Conservation (phyloP, 2,888 invertebrate species). For the Protodeltote pygarga region DNA sequence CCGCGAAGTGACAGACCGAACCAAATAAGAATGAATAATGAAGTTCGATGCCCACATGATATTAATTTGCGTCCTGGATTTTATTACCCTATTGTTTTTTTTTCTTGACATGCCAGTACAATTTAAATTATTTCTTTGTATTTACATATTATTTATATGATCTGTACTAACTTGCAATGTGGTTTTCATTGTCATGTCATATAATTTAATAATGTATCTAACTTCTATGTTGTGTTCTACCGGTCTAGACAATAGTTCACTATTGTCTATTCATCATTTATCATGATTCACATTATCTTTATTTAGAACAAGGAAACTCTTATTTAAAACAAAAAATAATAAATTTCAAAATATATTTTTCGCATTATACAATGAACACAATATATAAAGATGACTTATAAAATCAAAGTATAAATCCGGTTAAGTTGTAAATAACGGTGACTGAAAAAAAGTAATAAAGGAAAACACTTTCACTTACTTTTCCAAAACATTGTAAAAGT, state of each 20-base stretch:
- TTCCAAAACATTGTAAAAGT: constrained; percentile 71
- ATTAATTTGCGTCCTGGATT: constrained; percentile 44
- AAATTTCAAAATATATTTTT: too few species aligned
- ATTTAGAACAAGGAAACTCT: too few species aligned
- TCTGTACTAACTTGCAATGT: constrained; percentile 20
- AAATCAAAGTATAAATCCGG: too few species aligned
- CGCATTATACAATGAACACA: too few species aligned
- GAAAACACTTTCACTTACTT: constrained; percentile 67
- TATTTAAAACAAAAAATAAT: too few species aligned
- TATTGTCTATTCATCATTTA: too few species aligned
- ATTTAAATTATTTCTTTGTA: not conserved
- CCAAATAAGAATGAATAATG: constrained; percentile 51
- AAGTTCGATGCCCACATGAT: constrained; percentile 56
- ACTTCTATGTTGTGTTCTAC: too few species aligned
- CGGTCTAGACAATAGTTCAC: too few species aligned
- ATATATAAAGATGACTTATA: too few species aligned
- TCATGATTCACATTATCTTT: too few species aligned
- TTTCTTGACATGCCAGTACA: constrained; percentile 6
- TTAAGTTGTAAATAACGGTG: not conserved
- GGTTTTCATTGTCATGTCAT: not conserved
- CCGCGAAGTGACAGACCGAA: constrained; percentile 52
- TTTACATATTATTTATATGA: not conserved
- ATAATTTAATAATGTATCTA: too few species aligned
- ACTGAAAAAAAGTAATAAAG: constrained; percentile 8
- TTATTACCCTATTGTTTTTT: constrained; percentile 55